phyloP scores from a whole-genome alignment of 2,113 vertebrate species.

The Grus americana region DNA sequence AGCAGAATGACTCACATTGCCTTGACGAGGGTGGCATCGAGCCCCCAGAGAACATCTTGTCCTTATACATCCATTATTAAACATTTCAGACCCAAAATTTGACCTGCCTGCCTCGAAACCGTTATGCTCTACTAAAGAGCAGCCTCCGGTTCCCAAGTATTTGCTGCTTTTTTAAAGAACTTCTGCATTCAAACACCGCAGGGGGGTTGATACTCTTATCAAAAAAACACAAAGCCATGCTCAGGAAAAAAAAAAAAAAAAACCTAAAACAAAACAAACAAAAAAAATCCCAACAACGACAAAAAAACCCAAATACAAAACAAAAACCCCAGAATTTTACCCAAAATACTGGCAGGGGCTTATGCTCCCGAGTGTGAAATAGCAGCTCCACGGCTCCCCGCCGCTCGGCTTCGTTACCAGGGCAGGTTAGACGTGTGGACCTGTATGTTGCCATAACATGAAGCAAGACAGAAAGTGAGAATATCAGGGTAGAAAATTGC shows the following conservation, averaged over 20 bases:
- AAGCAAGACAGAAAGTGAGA: neutral
- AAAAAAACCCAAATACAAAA: neutral
- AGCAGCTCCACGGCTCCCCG: neutral
- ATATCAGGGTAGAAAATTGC: neutral
- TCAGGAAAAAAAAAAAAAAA: neutral
- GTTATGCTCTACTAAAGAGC: neutral
- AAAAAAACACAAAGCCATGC: fast-evolving
- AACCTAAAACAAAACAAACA: too few species aligned
- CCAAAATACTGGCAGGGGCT: neutral
- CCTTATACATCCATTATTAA: neutral
- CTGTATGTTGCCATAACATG: neutral
- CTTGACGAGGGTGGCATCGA: neutral
- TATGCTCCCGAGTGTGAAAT: neutral
- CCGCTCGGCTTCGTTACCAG: neutral
- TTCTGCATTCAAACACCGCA: fast-evolving
- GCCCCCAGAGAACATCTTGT: neutral
- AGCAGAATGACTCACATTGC: neutral
- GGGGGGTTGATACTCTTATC: neutral
- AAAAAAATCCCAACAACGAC: neutral
- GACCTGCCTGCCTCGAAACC: neutral
- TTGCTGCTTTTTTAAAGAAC: neutral
- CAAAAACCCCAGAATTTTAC: neutral
- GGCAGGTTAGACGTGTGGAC: neutral
- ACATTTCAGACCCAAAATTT: neutral
- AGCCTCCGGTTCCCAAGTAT: neutral